These are phyloP conservation scores for Sesamia nonagrioides DNA, from an alignment of 1,140 invertebrate species.

Conservation along the genomic window DNA sequence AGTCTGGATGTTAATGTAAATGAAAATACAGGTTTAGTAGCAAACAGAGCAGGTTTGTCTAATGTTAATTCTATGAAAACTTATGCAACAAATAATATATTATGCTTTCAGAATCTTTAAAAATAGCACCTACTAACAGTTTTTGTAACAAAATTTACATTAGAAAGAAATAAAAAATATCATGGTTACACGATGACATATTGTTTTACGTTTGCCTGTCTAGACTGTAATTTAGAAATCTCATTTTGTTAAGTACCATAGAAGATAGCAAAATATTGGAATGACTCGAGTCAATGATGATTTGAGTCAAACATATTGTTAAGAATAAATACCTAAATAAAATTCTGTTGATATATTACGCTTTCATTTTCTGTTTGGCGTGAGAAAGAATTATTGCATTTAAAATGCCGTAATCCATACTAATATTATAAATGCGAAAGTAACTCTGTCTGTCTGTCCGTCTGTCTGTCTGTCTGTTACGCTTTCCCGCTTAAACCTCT, in stretches of 20 bases:
- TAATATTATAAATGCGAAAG: too few relatives aligned
- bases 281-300: not conserved
- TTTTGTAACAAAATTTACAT: not conserved
- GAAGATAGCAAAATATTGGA: not conserved
- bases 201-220: constrained; percentile 6
- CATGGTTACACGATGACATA: constrained; percentile 15
- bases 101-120: not conserved
- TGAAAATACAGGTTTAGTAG: too few relatives aligned
- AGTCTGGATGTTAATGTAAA: too few relatives aligned
- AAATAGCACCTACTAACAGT: too few relatives aligned
- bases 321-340: not conserved
- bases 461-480: too few relatives aligned
- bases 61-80: not conserved
- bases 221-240: constrained; percentile 19
- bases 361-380: constrained; percentile 54
- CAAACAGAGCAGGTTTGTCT: too few relatives aligned
- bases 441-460: too few relatives aligned
- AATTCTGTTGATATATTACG: constrained; percentile 24
- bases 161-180: not conserved
- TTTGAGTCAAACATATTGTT: not conserved
- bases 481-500: too few relatives aligned
- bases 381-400: constrained; percentile 44
- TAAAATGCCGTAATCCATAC: constrained; percentile 39
- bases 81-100: not conserved
- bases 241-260: not conserved